Base-by-base conservation (phyloP, 2,888 invertebrate species). In the Yponomeuta plumbellus region DNA sequence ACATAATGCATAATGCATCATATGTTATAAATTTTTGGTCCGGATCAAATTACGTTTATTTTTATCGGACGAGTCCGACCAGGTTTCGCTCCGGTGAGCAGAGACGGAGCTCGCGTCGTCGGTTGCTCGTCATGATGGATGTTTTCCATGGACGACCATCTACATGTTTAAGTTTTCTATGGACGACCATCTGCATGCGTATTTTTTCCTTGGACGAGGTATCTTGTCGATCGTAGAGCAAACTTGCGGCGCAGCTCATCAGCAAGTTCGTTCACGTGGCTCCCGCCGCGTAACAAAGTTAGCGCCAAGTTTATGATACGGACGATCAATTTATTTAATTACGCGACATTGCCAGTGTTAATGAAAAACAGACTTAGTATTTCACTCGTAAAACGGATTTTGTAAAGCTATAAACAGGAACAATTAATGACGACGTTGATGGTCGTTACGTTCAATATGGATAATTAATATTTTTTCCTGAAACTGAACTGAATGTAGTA, bases 261-360 rank as follows among this genome's bases (percentile, higher is more conserved):
- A 76, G 73, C 68, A 75, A 83, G 80, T 82, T 79, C 71, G 72
- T 75, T 75, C 83, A 83, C 82, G 82, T 78, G 77, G 74, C 75
- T 70, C 72, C 71, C 74, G 73, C 72, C 68, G 73, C 68, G 73
- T 23, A 66, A 66, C 68, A 72, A 81, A 80, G 74, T 80, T 81
- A 74, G 75, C 73, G 72, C 75, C 75, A 77, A 76, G 75, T 78
- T 80, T 79, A 76, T 80, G 79, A 80, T 80, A 80, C 80, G 81
- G 75, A 77, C 79, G 80, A 80, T 75, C 76, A 80, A 81, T 80
- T 78, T 76, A 78, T 78, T 77, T 78, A 79, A 81, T 81, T 78
- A 79, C 75, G 72, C 75, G 75, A 76, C 78, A 82, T 80, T 76
- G 76, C 71, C 72, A 71, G 70, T 71, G 73, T 75, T 79, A 79